Evolutionary conservation across 2,888 invertebrate species (phyloP), one percentile per base, ranked within the genome.

Genomic region (Eumerus sabulonum): DNA sequence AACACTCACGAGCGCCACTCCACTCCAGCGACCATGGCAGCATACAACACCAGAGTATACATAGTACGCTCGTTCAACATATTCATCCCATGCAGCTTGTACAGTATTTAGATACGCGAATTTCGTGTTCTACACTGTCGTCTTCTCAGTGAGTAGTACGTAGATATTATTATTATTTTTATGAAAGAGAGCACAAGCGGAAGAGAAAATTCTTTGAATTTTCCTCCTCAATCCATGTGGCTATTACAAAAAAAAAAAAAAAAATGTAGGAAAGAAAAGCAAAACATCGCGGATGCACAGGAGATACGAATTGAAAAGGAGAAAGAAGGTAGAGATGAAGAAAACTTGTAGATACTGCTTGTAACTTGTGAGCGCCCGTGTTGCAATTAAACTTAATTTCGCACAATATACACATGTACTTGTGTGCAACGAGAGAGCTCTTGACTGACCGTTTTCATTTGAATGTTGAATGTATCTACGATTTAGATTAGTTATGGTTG

Each of bases 171-270:
- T 27, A 48, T 42, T 11, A 48, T 72, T 72, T 57, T 68, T 67
- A 73, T 54, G 57, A 73, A 63, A 74, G 66, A 79, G 79, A 79
- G 70, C 74, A 54, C 59, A 44, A 79, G 79, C 79, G 79, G 79
- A 79, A 79, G 79, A 79, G 79, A 79, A 79, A 79, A 79, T 79
- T 74, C 70, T 60, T 79, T 60, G 47, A 40, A 74, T 79, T 79
- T 79, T 67, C 68, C 48, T 74, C 54, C 51, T 76, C 63, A 42
- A n/a, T 53, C 27, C 27, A 27, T 27, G 27, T 27, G 27, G 27
- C 27, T 27, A 27, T 27, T 27, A 27, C n/a, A n/a, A n/a, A n/a
- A n/a, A n/a, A n/a, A n/a, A n/a, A n/a, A n/a, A n/a, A n/a, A n/a
- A 27, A 27, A 27, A 27, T 27, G 27, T 7, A 27, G 27, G 27